Evolutionary conservation across 2,113 vertebrate genomes (phyloP).

Genomic region (Hippocampus barbouri): DNA sequence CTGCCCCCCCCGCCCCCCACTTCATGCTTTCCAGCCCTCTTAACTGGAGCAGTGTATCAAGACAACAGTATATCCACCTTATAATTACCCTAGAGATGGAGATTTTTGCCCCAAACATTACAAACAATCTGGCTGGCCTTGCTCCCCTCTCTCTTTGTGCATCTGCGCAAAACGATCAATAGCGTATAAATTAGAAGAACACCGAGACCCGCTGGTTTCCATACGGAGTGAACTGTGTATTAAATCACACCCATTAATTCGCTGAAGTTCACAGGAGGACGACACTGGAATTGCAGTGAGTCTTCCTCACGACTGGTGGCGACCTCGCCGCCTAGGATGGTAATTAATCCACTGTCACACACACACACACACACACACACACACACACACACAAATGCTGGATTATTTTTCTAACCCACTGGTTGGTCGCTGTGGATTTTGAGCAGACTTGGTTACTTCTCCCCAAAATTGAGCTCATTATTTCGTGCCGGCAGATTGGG

Average conservation of each 20-base stretch:
- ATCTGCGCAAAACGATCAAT: slow-evolving; percentile 41
- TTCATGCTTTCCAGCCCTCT: slow-evolving; percentile 32
- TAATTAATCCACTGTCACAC: no score
- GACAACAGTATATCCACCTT: slow-evolving; percentile 33
- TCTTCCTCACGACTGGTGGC: slow-evolving; percentile 34
- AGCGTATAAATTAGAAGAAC: slow-evolving; percentile 52
- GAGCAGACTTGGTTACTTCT: no score
- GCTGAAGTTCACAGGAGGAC: slow-evolving; percentile 55
- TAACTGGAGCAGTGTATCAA: slow-evolving; percentile 48
- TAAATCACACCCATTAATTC: slow-evolving; percentile 63
- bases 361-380: no score
- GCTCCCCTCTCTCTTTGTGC: slow-evolving; percentile 5
- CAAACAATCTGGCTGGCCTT: slow-evolving; percentile 11
- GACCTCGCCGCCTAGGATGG: slow-evolving; percentile 25
- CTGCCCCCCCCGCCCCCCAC: neutral
- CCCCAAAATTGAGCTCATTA: no score
- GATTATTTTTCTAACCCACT: no score
- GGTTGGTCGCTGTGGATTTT: no score
- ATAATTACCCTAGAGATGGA: slow-evolving; percentile 26
- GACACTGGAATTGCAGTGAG: slow-evolving; percentile 15
- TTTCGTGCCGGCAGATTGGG: no score
- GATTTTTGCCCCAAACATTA: slow-evolving; percentile 33
- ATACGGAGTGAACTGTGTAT: slow-evolving; percentile 33
- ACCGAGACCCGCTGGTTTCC: slow-evolving; percentile 26
- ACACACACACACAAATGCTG: neutral